A percentile compares a stretch with the other conserved stretches of the same genome.
phyloP scores from a whole-genome alignment of 1,140 invertebrate genomes.

The Drosophila grimshawi region DNA sequence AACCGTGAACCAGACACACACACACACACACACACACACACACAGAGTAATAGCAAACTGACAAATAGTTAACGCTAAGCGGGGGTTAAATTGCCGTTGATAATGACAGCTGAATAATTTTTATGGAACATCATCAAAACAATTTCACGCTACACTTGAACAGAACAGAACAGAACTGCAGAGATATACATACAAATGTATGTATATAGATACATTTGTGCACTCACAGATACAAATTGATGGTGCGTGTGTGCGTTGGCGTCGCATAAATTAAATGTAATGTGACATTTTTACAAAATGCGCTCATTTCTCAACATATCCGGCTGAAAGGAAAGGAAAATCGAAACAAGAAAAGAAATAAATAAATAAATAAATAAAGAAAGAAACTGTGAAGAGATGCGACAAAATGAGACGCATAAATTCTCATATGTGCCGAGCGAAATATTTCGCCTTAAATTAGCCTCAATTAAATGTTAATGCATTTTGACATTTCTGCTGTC shows the following conservation, averaged over 20 bases:
- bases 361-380: slow-evolving; percentile 22
- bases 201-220: slow-evolving; percentile 9
- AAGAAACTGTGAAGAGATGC: slow-evolving; percentile 38
- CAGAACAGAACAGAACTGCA: slow-evolving; percentile 36
- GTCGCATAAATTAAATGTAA: slow-evolving; percentile 84
- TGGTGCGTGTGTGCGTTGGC: slow-evolving; percentile 37
- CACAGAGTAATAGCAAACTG: slow-evolving; percentile 17
- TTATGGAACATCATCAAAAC: slow-evolving; percentile 63
- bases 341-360: not conserved
- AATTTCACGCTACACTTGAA: slow-evolving; percentile 77
- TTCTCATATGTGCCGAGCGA: slow-evolving; percentile 75
- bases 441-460: slow-evolving; percentile 84
- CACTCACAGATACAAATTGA: slow-evolving; percentile 14
- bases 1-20: not conserved
- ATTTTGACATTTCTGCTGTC: slow-evolving; percentile 83
- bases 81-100: slow-evolving; percentile 58
- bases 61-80: slow-evolving; percentile 51
- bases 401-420: slow-evolving; percentile 78
- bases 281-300: slow-evolving; percentile 84
- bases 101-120: slow-evolving; percentile 71
- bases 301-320: slow-evolving; percentile 82
- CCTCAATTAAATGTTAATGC: slow-evolving; percentile 85
- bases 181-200: slow-evolving; percentile 11
- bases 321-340: slow-evolving; percentile 49
- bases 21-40: too few relatives aligned